These are phyloP conservation scores for Sphaerophoria taeniata DNA, from an alignment of 2,888 invertebrate genomes.

Conservation along the genomic window DNA sequence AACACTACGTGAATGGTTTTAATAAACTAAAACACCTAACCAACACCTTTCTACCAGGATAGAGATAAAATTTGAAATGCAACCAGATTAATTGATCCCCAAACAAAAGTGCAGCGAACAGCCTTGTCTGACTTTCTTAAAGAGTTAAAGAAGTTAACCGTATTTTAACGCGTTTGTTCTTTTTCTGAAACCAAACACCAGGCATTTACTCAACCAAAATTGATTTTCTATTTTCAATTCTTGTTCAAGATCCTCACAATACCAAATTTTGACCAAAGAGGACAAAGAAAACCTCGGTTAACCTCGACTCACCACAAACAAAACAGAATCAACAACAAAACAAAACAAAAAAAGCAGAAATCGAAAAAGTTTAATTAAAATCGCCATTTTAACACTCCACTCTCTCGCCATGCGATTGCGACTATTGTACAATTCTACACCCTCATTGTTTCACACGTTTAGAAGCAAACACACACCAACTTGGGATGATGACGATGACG, in stretches of 20 bases:
- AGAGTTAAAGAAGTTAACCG: no score
- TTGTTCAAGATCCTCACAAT: not conserved
- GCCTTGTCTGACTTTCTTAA: no score
- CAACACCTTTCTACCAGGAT: no score
- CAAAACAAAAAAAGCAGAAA: not conserved
- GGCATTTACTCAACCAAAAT: not conserved
- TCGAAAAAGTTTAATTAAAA: constrained; percentile 47
- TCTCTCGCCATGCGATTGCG: not conserved
- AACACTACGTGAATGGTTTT: no score
- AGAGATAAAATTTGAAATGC: no score
- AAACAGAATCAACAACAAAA: not conserved
- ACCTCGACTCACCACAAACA: not conserved
- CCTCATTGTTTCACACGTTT: constrained; percentile 24
- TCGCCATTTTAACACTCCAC: constrained; percentile 14
- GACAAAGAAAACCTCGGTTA: constrained; percentile 9
- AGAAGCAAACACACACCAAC: not conserved
- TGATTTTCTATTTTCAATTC: not conserved
- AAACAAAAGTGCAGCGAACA: no score
- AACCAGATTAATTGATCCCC: no score
- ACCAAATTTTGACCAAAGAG: not conserved
- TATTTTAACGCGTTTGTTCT: not conserved
- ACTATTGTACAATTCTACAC: constrained; percentile 3
- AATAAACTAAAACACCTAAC: no score
- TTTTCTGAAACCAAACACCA: not conserved
- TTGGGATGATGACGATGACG: not conserved